Conservation (phyloP, 2,113 vertebrate genomes). For the Sardina pilchardus region DNA sequence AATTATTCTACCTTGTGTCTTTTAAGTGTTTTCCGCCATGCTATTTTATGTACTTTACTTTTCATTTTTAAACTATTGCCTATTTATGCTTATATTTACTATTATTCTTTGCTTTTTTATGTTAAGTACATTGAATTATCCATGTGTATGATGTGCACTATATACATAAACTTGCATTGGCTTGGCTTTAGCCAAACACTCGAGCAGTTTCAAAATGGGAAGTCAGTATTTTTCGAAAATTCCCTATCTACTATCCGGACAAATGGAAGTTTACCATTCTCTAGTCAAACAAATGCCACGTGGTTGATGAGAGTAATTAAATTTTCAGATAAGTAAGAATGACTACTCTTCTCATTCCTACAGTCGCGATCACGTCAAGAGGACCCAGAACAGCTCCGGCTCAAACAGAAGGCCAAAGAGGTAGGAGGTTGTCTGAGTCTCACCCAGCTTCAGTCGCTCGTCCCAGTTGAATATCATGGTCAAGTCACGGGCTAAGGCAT, state of each 20-base stretch:
- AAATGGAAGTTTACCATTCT: neutral
- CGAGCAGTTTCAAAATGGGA: neutral
- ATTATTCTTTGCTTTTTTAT: too few species aligned
- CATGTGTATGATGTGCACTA: too few species aligned
- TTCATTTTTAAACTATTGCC: too few species aligned
- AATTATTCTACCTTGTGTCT: too few species aligned
- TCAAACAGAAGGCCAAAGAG: conserved; percentile 95
- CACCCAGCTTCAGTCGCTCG: neutral
- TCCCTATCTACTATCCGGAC: neutral
- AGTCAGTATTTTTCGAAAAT: neutral
- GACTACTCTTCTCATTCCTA: conserved; percentile 11
- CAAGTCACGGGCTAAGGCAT: neutral
- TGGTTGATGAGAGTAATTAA: neutral
- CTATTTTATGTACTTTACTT: too few species aligned
- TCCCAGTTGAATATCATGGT: neutral
- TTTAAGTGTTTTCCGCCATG: too few species aligned
- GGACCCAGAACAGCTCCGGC: conserved; percentile 86
- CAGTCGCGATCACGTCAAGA: conserved; percentile 91
- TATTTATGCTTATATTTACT: too few species aligned
- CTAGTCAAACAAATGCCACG: neutral
- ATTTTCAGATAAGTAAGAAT: neutral
- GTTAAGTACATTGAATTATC: too few species aligned
- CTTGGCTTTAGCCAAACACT: neutral
- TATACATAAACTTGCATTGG: too few species aligned
- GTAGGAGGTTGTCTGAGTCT: conserved; percentile 56